Conservation (phyloP, 1,140 invertebrate genomes). For the Colletes latitarsis region DNA sequence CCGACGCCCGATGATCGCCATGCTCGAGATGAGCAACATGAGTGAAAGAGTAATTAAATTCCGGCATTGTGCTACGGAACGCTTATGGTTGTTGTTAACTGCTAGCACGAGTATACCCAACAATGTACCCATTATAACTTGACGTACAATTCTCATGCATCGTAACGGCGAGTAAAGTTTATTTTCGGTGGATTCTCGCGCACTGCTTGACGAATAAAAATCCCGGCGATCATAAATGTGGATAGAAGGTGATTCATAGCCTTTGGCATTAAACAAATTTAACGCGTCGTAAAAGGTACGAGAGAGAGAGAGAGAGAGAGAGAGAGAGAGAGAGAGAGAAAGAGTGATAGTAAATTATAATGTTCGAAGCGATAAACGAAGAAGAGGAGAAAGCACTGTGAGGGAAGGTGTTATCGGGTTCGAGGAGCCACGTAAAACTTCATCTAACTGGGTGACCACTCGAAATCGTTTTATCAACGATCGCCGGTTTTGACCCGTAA, state of each 20-base stretch:
- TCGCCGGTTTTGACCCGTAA: conserved; percentile 73
- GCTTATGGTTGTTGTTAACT: not conserved
- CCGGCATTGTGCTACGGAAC: conserved; percentile 49
- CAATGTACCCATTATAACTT: conserved; percentile 38
- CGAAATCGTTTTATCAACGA: conserved; percentile 75
- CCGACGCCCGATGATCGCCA: conserved; percentile 55
- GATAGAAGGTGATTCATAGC: too few species aligned
- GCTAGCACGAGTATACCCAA: conserved; percentile 18
- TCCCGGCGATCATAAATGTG: too few species aligned
- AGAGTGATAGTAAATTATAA: too few species aligned
- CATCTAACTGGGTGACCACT: conserved; percentile 61
- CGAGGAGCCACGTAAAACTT: conserved; percentile 40
- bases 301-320: not conserved
- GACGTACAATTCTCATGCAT: not conserved
- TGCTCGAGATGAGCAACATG: conserved; percentile 46
- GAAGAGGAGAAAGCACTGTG: not conserved
- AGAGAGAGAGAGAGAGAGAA: too few species aligned
- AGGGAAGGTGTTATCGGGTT: conserved; percentile 11
- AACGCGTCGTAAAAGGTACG: not conserved
- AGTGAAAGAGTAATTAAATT: conserved; percentile 71
- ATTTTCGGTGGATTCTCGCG: not conserved
- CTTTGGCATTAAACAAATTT: not conserved
- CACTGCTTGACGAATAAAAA: not conserved
- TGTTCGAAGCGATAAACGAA: not conserved
- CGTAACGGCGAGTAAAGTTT: conserved; percentile 8